phyloP scores from a whole-genome alignment of 2,797 vertebrate species.

The Gambusia yucatana region DNA sequence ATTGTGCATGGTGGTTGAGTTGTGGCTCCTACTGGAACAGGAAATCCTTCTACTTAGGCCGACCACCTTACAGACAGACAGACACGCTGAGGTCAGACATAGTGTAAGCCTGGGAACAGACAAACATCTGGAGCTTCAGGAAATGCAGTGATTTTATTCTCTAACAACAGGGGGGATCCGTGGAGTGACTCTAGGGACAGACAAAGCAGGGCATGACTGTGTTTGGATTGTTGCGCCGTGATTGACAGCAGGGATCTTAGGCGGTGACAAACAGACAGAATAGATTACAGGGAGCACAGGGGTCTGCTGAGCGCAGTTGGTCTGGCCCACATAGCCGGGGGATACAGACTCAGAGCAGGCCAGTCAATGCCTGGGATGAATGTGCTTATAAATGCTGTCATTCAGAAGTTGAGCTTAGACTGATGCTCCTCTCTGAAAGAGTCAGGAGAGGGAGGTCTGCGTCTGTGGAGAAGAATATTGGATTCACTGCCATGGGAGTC shows the following conservation, averaged over 20 bases:
- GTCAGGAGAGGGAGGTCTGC: constrained; percentile 51
- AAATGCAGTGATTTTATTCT: constrained; percentile 21
- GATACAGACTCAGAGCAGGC: constrained; percentile 55
- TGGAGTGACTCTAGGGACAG: constrained; percentile 8
- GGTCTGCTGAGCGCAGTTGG: constrained; percentile 57
- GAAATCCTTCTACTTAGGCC: background rate
- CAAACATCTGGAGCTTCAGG: constrained; percentile 6
- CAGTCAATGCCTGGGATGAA: constrained; percentile 30
- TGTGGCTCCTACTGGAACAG: background rate
- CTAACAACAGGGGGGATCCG: constrained; percentile 11
- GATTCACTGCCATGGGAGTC: constrained; percentile 71
- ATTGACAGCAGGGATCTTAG: constrained; percentile 75
- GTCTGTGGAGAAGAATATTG: constrained; percentile 59
- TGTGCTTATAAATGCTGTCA: constrained; percentile 52
- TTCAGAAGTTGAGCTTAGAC: constrained; percentile 46
- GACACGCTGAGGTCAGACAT: background rate
- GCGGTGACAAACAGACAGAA: constrained; percentile 72
- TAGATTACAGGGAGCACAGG: constrained; percentile 72
- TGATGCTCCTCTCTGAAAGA: constrained; percentile 61
- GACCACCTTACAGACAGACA: background rate
- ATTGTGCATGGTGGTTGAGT: background rate
- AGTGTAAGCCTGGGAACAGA: background rate
- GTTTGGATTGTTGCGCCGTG: constrained; percentile 62
- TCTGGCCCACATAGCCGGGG: constrained; percentile 59
- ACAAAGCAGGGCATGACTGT: constrained; percentile 47